Conservation (phyloP, 2,797 vertebrate species). For the Presbytis comata region DNA sequence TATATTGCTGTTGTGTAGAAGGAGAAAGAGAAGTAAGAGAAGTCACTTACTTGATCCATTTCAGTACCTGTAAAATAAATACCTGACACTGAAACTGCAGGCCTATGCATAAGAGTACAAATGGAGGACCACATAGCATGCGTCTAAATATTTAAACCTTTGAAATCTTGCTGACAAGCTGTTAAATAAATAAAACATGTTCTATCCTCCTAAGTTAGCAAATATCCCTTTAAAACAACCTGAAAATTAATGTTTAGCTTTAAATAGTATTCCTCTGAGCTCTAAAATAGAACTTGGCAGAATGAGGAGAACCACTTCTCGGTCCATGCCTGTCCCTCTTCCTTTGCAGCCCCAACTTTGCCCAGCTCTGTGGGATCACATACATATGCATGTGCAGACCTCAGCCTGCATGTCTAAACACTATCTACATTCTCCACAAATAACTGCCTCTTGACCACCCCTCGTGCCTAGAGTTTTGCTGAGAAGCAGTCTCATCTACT, state of each 20-base stretch:
- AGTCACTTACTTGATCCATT: background rate
- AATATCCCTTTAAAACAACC: background rate
- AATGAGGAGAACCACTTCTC: background rate
- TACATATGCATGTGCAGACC: background rate
- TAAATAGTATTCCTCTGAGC: background rate
- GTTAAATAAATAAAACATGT: constrained; percentile 6
- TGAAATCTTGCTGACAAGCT: background rate
- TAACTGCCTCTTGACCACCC: background rate
- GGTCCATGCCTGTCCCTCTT: background rate
- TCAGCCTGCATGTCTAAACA: background rate
- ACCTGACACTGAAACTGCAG: background rate
- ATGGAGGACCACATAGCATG: background rate
- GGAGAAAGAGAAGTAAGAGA: no score
- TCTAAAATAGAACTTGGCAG: background rate
- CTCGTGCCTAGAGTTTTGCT: background rate
- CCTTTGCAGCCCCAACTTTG: background rate
- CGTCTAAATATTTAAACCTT: background rate
- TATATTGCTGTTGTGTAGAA: background rate
- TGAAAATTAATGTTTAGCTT: background rate
- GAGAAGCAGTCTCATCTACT: background rate
- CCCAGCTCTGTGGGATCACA: background rate
- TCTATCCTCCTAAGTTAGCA: background rate
- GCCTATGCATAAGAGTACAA: background rate
- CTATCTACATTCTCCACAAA: background rate
- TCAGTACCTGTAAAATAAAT: background rate